These are phyloP conservation scores for Betta splendens DNA, from an alignment of 2,797 vertebrate genomes.

Conservation along the genomic window DNA sequence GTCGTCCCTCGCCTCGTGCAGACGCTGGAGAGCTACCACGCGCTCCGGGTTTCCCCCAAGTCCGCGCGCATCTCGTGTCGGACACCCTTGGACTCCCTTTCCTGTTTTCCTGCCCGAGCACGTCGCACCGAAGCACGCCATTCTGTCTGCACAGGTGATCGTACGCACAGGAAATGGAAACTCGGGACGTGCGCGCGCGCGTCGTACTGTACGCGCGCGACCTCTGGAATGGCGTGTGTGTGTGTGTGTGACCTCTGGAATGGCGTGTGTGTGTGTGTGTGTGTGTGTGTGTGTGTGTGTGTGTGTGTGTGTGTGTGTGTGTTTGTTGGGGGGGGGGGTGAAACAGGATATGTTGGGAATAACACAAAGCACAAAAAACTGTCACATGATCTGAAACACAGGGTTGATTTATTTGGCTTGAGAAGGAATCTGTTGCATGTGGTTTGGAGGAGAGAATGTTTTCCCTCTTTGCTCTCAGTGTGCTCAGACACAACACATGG, in stretches of 20 bases:
- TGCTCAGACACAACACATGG: slow-evolving; percentile 81
- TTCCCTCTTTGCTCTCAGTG: slow-evolving; percentile 73
- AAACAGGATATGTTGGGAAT: slow-evolving; percentile 80
- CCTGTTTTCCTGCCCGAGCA: slow-evolving; percentile 81
- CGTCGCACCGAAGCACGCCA: slow-evolving; percentile 68
- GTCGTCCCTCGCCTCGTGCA: slow-evolving; percentile 57
- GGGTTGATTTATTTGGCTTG: slow-evolving; percentile 81
- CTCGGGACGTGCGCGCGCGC: slow-evolving; percentile 64
- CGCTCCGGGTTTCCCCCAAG: slow-evolving; percentile 75
- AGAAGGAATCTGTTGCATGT: slow-evolving; percentile 81
- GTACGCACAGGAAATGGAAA: slow-evolving; percentile 80
- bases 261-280: not conserved
- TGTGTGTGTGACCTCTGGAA: slow-evolving; percentile 9
- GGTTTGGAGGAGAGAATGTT: slow-evolving; percentile 79
- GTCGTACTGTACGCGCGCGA: slow-evolving; percentile 2
- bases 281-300: slow-evolving; percentile 12
- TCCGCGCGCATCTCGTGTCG: slow-evolving; percentile 68
- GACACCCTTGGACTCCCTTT: slow-evolving; percentile 81
- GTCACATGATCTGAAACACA: slow-evolving; percentile 80
- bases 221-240: slow-evolving; percentile 22
- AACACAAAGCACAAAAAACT: slow-evolving; percentile 78
- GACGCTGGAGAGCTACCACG: slow-evolving; percentile 64
- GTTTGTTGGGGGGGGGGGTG: slow-evolving; percentile 18
- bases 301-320: too few relatives aligned
- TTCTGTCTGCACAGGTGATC: slow-evolving; percentile 80